phyloP scores from a whole-genome alignment of 2,888 invertebrate genomes.

The Lepidocyrtoides sp. region DNA sequence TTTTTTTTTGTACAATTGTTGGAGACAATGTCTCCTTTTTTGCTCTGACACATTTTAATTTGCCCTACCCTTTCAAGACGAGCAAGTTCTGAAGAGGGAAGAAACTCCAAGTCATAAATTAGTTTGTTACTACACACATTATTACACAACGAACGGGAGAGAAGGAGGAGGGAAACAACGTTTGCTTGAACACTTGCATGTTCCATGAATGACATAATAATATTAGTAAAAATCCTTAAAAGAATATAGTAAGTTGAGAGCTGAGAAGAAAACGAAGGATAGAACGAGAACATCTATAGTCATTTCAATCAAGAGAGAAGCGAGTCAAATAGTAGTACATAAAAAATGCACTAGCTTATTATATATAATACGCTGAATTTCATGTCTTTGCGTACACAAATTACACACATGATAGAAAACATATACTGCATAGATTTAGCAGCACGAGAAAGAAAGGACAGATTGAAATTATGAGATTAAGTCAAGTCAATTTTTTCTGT shows the following conservation, averaged over 20 bases:
- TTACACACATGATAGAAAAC: no score
- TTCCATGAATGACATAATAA: conserved; percentile 72
- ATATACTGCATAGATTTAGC: not conserved
- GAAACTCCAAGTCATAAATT: conserved; percentile 61
- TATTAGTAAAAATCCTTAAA: conserved; percentile 51
- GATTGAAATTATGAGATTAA: conserved; percentile 68
- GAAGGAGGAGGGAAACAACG: conserved; percentile 2
- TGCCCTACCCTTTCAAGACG: conserved; percentile 65
- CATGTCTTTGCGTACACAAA: not conserved
- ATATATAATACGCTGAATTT: not conserved
- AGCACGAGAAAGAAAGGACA: conserved; percentile 32
- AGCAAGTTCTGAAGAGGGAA: conserved; percentile 23
- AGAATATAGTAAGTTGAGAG: not conserved
- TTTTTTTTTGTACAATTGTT: conserved; percentile 25
- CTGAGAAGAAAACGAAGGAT: not conserved
- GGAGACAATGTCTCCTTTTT: conserved; percentile 60
- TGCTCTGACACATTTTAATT: conserved; percentile 78
- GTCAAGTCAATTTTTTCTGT: conserved; percentile 59
- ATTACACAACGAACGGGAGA: conserved; percentile 1
- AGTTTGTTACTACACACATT: conserved; percentile 47
- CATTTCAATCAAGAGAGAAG: conserved; percentile 6
- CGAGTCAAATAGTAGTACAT: conserved; percentile 13
- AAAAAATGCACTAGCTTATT: not conserved
- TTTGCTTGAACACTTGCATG: conserved; percentile 45
- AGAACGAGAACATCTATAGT: not conserved